Conservation (phyloP, 2,888 invertebrate genomes). For the Oxystoma pomonae region DNA sequence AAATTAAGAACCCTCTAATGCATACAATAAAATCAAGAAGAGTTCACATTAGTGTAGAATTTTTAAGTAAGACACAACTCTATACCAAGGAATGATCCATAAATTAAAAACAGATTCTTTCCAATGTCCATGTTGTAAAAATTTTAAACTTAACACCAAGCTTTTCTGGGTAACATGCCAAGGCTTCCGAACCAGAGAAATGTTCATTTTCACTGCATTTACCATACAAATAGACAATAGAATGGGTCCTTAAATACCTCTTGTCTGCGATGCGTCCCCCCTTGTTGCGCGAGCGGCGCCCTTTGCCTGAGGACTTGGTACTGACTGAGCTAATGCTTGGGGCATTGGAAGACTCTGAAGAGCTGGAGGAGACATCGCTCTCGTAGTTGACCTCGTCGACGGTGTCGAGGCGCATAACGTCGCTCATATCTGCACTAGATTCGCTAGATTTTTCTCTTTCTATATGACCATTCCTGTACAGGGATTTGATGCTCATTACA, state of each 20-base stretch:
- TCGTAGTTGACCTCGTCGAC: slow-evolving; percentile 75
- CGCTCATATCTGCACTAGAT: slow-evolving; percentile 60
- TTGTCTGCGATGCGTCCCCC: slow-evolving; percentile 47
- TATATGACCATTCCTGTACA: neutral
- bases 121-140: too few relatives aligned
- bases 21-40: too few relatives aligned
- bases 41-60: too few relatives aligned
- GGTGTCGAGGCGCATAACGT: slow-evolving; percentile 74
- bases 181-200: too few relatives aligned
- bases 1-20: too few relatives aligned
- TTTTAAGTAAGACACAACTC: too few relatives aligned
- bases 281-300: slow-evolving; percentile 56
- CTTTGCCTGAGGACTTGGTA: slow-evolving; percentile 58
- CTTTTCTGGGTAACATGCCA: too few relatives aligned
- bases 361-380: slow-evolving; percentile 85
- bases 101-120: too few relatives aligned
- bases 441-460: neutral
- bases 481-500: neutral
- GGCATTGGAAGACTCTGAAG: slow-evolving; percentile 65
- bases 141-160: too few relatives aligned
- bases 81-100: too few relatives aligned
- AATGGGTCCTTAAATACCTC: slow-evolving; percentile 32
- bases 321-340: slow-evolving; percentile 78
- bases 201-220: neutral
- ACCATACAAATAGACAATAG: neutral